These are phyloP conservation scores for Danio rerio DNA, from an alignment of 2,113 vertebrate genomes.

Conservation along the genomic window GRCz12tu NC_133184.1:3921001-3921500, in stretches of 20 bases:
- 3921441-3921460: no score
- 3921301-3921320: not conserved
- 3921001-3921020: not conserved
- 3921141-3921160: not conserved
- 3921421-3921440: no score
- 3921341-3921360: not conserved
- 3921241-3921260: not conserved
- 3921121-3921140: not conserved
- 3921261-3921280: not conserved
- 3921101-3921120: not conserved
- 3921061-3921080: not conserved
- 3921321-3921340: not conserved
- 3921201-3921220: not conserved
- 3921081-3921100: not conserved
- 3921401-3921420: no score
- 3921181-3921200: not conserved
- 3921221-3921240: slow-evolving; percentile 8
- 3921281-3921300: not conserved
- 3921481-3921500: no score
- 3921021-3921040: not conserved
- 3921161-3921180: slow-evolving; percentile 1
- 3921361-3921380: no score
- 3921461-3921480: no score
- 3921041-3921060: not conserved
- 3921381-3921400: no score